Evolutionary conservation across 2,888 invertebrate genomes (phyloP), one percentile per base, ranked within the genome.

Genomic region (Camponotus fellah): DNA sequence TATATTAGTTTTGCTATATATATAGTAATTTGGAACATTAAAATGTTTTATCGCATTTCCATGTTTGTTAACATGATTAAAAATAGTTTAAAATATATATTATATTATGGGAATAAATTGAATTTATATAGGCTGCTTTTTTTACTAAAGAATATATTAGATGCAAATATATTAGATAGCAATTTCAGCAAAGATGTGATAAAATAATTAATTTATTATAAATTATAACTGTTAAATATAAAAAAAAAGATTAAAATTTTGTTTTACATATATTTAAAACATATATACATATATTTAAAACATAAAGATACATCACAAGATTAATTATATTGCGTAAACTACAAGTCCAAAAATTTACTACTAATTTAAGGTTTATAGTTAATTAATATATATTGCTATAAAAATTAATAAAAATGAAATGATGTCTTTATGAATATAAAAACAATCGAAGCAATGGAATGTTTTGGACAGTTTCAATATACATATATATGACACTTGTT

Each of bases 401-500:
- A 56, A 71, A 43, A 74, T 74, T 32, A n/a, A 5, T 64, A 60
- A 40, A 60, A 37, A 32, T n/a, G 12, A 64, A 14, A 64, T 32
- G 6, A 60, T 9, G 3, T 60, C 10, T 58, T 10, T n/a, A n/a
- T 8, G 2, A 5, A 69, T 46, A 34, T 62, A 68, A 66, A 82
- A 87, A 87, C 79, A 89, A 87, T 34, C 62, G 87, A 89, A 64
- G 17, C 60, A 49, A 49, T 21, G 62, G n/a, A 74, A 53, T 34
- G 60, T 66, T 69, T 46, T 37, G 0, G 62, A 26, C 43, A 64
- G 66, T 69, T 85, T 49, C 34, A 37, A 76, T 71, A 5, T 26
- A 74, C 17, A 40, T 12, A 40, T 26, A 74, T 12, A 40, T 26
- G 53, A 40, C 26, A 77, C 49, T 75, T 64, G 21, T 62, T 62